Conservation (phyloP, 1,140 invertebrate genomes). For the Octopus bimaculoides region DNA sequence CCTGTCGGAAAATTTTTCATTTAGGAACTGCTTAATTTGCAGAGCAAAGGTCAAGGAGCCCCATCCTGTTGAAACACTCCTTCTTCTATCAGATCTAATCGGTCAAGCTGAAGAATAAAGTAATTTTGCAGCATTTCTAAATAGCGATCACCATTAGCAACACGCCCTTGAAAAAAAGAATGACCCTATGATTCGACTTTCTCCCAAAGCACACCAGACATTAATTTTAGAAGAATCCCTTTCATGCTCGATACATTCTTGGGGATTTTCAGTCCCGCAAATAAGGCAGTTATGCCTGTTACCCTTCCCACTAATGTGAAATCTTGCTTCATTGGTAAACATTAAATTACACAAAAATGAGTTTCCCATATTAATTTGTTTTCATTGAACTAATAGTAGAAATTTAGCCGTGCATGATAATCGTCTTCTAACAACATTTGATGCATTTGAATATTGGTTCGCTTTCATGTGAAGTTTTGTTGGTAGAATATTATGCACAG, state of each 20-base stretch:
- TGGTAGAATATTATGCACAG: too few relatives aligned
- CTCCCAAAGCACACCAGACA: neutral
- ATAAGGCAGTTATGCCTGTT: neutral
- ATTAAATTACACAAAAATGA: neutral
- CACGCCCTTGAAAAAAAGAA: neutral
- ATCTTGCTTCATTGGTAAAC: neutral
- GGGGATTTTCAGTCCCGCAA: neutral
- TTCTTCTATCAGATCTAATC: too few relatives aligned
- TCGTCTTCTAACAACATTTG: neutral
- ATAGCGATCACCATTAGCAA: neutral
- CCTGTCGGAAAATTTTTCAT: too few relatives aligned
- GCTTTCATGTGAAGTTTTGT: too few relatives aligned
- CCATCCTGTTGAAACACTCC: too few relatives aligned
- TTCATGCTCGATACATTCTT: neutral
- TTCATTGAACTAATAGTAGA: neutral
- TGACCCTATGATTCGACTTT: neutral
- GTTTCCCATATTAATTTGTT: neutral
- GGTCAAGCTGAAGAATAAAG: neutral
- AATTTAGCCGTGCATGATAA: neutral
- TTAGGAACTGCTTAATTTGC: too few relatives aligned
- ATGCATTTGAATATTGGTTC: neutral
- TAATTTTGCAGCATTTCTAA: conserved; percentile 1
- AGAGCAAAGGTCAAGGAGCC: too few relatives aligned
- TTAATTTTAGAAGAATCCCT: neutral
- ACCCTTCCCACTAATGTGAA: neutral